These are phyloP conservation scores for Nomada flava DNA, from an alignment of 2,888 invertebrate species.

Conservation along the genomic window DNA sequence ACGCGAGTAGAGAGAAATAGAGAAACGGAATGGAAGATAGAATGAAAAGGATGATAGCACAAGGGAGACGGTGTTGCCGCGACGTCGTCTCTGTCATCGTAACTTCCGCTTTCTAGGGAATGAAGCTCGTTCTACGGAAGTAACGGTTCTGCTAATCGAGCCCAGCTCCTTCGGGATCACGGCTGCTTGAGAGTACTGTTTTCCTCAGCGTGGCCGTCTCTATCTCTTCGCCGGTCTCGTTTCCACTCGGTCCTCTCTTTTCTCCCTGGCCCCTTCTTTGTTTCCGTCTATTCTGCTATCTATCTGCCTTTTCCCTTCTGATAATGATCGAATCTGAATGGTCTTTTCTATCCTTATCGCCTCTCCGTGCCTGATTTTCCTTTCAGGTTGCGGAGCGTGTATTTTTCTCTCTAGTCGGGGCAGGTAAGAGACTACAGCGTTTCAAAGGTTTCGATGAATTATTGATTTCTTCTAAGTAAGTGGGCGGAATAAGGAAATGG, in stretches of 20 bases:
- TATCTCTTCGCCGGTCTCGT: background rate
- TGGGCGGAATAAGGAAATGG: slow-evolving; percentile 29
- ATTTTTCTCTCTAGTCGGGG: background rate
- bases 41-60: slow-evolving; percentile 10
- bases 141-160: slow-evolving; percentile 71
- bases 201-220: slow-evolving; percentile 4
- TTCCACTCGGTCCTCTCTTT: background rate
- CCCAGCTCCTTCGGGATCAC: slow-evolving; percentile 66
- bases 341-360: background rate
- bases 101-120: slow-evolving; percentile 69
- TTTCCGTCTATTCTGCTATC: background rate
- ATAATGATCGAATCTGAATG: slow-evolving; percentile 26
- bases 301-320: background rate
- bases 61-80: slow-evolving; percentile 34
- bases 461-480: slow-evolving; percentile 56
- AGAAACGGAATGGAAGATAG: slow-evolving; percentile 1
- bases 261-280: background rate
- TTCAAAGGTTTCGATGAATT: slow-evolving; percentile 57
- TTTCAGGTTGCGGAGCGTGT: background rate
- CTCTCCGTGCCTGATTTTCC: background rate
- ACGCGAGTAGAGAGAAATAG: background rate
- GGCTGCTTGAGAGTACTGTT: slow-evolving; percentile 49
- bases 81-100: slow-evolving; percentile 62
- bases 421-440: background rate
- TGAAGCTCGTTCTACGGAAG: slow-evolving; percentile 67